Conservation (phyloP, 2,113 vertebrate genomes). For the Phrynosoma blainvillii region DNA sequence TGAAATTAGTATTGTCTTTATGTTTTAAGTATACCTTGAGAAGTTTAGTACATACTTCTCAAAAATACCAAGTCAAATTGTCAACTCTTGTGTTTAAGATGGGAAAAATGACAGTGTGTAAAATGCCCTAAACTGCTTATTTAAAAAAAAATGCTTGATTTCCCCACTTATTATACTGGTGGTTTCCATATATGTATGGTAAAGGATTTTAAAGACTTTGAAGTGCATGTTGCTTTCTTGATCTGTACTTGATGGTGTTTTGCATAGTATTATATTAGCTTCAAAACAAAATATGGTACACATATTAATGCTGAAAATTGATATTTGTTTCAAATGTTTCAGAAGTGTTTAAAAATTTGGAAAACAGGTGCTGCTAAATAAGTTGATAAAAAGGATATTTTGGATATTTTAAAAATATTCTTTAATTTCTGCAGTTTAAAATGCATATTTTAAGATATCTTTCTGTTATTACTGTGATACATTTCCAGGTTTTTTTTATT, state of each 20-base stretch:
- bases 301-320: neutral
- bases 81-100: fast-evolving
- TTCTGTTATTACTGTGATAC: neutral
- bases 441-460: neutral
- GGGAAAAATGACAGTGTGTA: neutral
- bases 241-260: neutral
- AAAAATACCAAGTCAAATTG: slow-evolving; percentile 18
- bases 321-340: neutral
- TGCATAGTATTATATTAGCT: neutral
- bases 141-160: neutral
- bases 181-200: neutral
- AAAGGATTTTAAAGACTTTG: neutral
- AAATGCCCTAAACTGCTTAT: neutral
- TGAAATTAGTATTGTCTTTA: neutral
- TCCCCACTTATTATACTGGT: neutral
- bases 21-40: neutral
- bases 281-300: neutral
- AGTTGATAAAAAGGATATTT: neutral
- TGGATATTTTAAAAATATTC: neutral
- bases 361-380: neutral
- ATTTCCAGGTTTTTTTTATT: slow-evolving; percentile 22
- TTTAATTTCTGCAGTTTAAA: neutral
- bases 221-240: neutral
- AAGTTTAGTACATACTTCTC: slow-evolving; percentile 8
- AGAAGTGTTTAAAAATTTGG: neutral